Evolutionary conservation across 2,797 vertebrate genomes (phyloP).

Genomic region (Tragelaphus oryx): DNA sequence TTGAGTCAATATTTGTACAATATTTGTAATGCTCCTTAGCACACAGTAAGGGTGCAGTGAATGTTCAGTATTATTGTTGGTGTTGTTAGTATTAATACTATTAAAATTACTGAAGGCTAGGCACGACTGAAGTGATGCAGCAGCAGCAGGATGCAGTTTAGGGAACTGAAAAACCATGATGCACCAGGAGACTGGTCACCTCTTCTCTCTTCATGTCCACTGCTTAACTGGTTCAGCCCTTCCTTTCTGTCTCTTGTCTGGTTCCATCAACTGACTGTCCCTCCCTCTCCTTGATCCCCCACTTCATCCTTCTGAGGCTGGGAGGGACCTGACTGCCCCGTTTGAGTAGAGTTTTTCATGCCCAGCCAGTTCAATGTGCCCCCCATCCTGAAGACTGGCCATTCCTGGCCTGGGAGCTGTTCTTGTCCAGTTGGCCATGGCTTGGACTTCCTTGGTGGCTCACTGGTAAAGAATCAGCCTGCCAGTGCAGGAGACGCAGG

Average conservation of each 20-base stretch:
- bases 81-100: not conserved
- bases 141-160: not conserved
- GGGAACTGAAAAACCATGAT: not conserved
- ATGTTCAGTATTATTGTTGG: not conserved
- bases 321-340: not conserved
- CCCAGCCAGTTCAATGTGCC: too few relatives aligned
- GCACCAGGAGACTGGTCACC: not conserved
- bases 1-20: too few relatives aligned
- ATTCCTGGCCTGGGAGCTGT: not conserved
- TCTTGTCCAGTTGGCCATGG: not conserved
- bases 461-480: not conserved
- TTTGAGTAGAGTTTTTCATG: not conserved
- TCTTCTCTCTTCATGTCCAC: not conserved
- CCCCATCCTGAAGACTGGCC: not conserved
- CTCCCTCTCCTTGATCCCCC: too few relatives aligned
- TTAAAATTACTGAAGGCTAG: not conserved
- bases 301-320: not conserved
- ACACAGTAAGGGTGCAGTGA: too few relatives aligned
- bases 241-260: not conserved
- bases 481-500: not conserved
- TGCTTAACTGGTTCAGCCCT: not conserved
- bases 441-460: not conserved
- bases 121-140: too few relatives aligned
- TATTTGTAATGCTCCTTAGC: too few relatives aligned
- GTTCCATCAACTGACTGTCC: not conserved